These are phyloP conservation scores for Nibea albiflora DNA, from an alignment of 2,113 vertebrate species.

Conservation along the genomic window DNA sequence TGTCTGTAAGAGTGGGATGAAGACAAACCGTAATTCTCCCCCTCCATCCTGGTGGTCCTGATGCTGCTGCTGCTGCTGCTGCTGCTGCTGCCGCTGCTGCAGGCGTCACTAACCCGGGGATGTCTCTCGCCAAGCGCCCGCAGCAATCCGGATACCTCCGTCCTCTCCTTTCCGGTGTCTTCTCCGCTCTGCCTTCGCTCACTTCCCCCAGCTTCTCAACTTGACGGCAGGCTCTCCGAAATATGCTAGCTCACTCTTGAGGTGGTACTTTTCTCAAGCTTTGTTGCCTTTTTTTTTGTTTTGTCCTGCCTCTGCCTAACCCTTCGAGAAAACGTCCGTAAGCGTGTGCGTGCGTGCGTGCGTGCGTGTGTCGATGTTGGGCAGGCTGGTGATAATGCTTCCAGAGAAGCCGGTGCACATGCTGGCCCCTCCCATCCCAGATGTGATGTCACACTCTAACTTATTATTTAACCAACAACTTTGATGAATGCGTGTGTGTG, in stretches of 20 bases:
- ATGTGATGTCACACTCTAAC: conserved; percentile 67
- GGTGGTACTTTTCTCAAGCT: conserved; percentile 19
- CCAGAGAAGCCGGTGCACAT: conserved; percentile 39
- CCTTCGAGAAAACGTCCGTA: background rate
- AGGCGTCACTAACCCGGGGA: conserved; percentile 52
- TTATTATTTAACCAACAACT: background rate
- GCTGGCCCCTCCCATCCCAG: conserved; percentile 58
- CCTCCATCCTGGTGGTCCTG: conserved; percentile 77
- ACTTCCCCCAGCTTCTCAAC: background rate
- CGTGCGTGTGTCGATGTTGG: background rate
- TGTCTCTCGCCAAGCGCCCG: conserved; percentile 40
- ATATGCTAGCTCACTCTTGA: background rate
- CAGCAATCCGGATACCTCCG: conserved; percentile 50
- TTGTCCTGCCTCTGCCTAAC: no score
- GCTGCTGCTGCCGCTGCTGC: conserved; percentile 56
- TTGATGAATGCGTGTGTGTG: background rate
- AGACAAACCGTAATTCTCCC: conserved; percentile 74
- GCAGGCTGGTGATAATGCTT: background rate
- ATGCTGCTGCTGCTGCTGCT: conserved; percentile 62
- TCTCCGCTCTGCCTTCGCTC: background rate
- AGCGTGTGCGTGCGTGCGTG: background rate
- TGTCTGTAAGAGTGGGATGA: background rate
- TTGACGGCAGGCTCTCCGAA: background rate
- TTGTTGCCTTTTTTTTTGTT: conserved; percentile 5
- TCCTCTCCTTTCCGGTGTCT: background rate